Evolutionary conservation across 1,140 invertebrate genomes (phyloP).

Genomic region (Scaptomyza montana): DNA sequence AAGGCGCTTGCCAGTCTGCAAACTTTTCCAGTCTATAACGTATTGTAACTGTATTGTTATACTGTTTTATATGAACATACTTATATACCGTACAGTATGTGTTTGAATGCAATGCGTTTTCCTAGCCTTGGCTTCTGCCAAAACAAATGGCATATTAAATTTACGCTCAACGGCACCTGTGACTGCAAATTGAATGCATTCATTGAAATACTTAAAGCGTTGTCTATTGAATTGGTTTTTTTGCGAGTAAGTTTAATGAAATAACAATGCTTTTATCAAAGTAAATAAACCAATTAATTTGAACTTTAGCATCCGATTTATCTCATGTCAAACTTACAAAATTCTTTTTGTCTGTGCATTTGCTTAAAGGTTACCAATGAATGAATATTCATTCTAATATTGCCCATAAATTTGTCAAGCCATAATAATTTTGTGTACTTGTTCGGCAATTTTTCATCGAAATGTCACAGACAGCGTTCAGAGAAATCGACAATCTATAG

Average conservation of each 20-base stretch:
- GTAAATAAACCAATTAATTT: no score
- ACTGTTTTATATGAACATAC: neutral
- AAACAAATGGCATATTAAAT: constrained; percentile 80
- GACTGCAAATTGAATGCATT: constrained; percentile 49
- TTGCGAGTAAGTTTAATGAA: no score
- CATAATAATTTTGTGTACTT: constrained; percentile 32
- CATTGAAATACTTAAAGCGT: constrained; percentile 17
- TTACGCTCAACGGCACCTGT: constrained; percentile 75
- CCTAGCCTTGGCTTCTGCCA: constrained; percentile 59
- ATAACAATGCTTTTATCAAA: no score
- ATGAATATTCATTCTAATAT: constrained; percentile 14
- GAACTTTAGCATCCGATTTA: no score
- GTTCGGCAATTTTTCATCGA: constrained; percentile 40
- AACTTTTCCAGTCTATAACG: constrained; percentile 34
- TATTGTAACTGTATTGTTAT: constrained; percentile 3
- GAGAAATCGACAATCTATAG: constrained; percentile 48
- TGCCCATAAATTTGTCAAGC: constrained; percentile 40
- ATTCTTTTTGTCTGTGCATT: no score
- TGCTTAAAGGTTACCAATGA: neutral
- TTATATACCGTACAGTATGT: constrained; percentile 9
- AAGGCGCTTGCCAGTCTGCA: constrained; percentile 51
- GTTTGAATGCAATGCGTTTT: constrained; percentile 50
- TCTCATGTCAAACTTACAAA: no score
- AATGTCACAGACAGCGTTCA: constrained; percentile 40
- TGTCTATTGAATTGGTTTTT: neutral